These are phyloP conservation scores for Phenacoccus solenopsis DNA, from an alignment of 1,140 invertebrate genomes.

Conservation along the genomic window DNA sequence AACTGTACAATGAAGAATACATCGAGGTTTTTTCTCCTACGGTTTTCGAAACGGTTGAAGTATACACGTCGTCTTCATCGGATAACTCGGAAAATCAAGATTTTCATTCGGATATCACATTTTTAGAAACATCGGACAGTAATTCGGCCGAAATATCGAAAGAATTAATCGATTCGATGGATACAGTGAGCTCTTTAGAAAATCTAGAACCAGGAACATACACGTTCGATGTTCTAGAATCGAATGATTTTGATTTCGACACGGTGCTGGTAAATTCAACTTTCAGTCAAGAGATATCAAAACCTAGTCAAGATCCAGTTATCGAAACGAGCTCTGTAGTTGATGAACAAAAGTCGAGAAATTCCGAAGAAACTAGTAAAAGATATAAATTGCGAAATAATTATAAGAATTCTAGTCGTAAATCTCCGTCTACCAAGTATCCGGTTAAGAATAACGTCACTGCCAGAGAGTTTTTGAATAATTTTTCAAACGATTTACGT, in stretches of 20 bases:
- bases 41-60: slow-evolving; percentile 2
- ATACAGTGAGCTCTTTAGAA: not conserved
- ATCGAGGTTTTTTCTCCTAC: slow-evolving; percentile 8
- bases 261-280: not conserved
- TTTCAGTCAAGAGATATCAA: not conserved
- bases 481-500: slow-evolving; percentile 8
- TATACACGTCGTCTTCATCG: not conserved
- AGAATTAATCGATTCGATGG: not conserved
- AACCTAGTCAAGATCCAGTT: not conserved
- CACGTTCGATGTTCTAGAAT: not conserved
- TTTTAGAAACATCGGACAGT: not conserved
- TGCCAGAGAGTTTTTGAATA: slow-evolving; percentile 1
- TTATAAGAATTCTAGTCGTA: not conserved
- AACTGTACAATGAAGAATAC: slow-evolving; percentile 7
- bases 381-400: not conserved
- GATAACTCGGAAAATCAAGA: not conserved
- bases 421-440: not conserved
- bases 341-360: not conserved
- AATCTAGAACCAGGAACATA: slow-evolving; percentile 7
- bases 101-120: not conserved
- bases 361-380: not conserved
- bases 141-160: not conserved
- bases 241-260: slow-evolving; percentile 2
- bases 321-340: not conserved
- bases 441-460: not conserved